Evolutionary conservation across 2,888 invertebrate species (phyloP).

Genomic region (Tenthredo scrophulariae): DNA sequence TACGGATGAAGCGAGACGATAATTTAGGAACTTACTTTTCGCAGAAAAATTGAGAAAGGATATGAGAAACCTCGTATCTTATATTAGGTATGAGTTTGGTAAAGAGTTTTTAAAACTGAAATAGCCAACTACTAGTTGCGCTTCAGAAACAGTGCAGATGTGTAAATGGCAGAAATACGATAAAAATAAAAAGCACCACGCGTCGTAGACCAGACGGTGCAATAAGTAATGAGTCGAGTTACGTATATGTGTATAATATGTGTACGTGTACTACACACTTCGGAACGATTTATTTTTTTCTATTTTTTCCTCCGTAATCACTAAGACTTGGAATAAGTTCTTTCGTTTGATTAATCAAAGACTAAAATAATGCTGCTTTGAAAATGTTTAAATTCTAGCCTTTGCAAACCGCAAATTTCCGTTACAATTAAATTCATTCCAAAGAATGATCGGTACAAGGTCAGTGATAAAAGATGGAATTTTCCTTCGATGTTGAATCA

Average conservation of each 20-base stretch:
- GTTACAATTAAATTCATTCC: background rate
- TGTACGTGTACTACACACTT: background rate
- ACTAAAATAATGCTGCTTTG: background rate
- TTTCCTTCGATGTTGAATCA: background rate
- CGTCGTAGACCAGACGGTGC: slow-evolving; percentile 5
- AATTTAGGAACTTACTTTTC: background rate
- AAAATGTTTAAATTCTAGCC: background rate
- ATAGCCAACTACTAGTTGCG: slow-evolving; percentile 18
- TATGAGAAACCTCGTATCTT: background rate
- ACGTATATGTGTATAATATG: background rate
- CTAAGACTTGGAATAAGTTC: background rate
- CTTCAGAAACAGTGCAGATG: background rate
- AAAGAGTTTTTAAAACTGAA: slow-evolving; percentile 3
- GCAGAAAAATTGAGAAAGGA: background rate
- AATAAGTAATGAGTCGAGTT: background rate
- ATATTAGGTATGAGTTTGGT: background rate
- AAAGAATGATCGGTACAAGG: background rate
- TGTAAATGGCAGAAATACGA: slow-evolving; percentile 4
- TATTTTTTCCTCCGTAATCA: background rate
- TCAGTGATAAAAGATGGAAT: background rate
- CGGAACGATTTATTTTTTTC: background rate
- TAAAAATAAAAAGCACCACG: slow-evolving; percentile 1
- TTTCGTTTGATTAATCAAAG: background rate
- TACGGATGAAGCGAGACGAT: background rate
- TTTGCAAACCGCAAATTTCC: slow-evolving; percentile 10